These are phyloP conservation scores for Neostethus bicornis DNA, from an alignment of 2,797 vertebrate species.

Conservation along the genomic window DNA sequence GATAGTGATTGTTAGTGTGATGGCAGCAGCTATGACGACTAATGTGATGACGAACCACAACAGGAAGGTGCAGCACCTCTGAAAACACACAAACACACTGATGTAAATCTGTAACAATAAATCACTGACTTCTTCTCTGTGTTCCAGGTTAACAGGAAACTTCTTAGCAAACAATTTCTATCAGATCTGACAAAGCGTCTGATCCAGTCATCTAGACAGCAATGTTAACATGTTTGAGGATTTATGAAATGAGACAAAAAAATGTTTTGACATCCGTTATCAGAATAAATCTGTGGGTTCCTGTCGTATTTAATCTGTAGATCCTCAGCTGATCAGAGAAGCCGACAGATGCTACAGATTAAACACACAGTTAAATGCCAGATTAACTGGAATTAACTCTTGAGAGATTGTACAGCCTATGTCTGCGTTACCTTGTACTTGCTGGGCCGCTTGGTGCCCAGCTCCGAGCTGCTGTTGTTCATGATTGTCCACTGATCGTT, in stretches of 20 bases:
- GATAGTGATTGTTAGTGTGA: conserved; percentile 77
- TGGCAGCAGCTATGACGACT: conserved; percentile 74
- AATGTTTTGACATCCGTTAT: not conserved
- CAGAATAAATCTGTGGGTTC: conserved; percentile 7
- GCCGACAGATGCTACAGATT: conserved; percentile 58
- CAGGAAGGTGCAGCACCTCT: conserved; percentile 78
- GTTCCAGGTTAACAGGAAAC: too few species aligned
- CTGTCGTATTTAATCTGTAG: conserved; percentile 22
- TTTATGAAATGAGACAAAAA: not conserved
- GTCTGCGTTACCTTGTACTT: conserved; percentile 80
- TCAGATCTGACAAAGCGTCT: too few species aligned
- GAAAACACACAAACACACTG: conserved; percentile 20
- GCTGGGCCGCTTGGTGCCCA: conserved; percentile 79
- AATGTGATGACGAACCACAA: conserved; percentile 79
- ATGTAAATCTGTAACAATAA: not conserved
- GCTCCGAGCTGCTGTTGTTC: conserved; percentile 87
- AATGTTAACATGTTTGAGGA: not conserved
- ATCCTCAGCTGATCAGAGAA: conserved; percentile 1
- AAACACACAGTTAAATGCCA: conserved; percentile 41
- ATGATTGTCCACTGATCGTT: conserved; percentile 87
- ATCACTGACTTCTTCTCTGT: too few species aligned
- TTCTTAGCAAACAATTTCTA: too few species aligned
- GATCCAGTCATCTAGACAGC: not conserved
- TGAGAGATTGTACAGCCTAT: not conserved
- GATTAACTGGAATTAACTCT: conserved; percentile 48